Conservation (phyloP, 2,797 vertebrate genomes). For the Sylvia borin region DNA sequence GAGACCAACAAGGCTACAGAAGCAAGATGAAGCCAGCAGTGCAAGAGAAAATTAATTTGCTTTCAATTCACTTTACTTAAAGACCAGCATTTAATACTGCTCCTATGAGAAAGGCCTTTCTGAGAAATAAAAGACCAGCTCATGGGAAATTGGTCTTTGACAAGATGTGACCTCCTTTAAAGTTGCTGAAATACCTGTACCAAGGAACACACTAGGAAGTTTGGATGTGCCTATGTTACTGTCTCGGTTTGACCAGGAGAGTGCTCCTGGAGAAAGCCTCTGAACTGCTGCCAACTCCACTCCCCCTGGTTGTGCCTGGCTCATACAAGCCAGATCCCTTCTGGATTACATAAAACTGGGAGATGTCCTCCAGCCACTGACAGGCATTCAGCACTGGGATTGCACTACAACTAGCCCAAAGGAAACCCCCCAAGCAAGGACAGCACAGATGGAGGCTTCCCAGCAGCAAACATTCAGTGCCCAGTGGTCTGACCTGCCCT, state of each 20-base stretch:
- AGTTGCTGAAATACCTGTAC: not conserved
- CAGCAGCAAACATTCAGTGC: not conserved
- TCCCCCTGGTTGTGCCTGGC: not conserved
- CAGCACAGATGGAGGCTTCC: not conserved
- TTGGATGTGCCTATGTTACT: too few species aligned
- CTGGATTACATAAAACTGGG: not conserved
- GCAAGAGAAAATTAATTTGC: not conserved
- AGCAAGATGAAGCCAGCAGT: not conserved
- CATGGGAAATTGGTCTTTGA: not conserved
- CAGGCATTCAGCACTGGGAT: not conserved
- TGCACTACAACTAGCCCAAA: not conserved
- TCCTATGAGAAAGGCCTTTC: not conserved
- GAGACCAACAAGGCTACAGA: not conserved
- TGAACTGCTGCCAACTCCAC: not conserved
- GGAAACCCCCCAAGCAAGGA: not conserved
- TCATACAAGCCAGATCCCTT: not conserved
- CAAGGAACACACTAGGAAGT: not conserved
- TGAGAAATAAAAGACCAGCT: not conserved
- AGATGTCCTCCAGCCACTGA: not conserved
- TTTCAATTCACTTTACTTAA: not conserved
- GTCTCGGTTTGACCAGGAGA: not conserved
- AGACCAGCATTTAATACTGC: not conserved
- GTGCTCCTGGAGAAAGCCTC: not conserved
- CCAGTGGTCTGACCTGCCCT: not conserved
- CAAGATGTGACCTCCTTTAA: not conserved